Base-by-base conservation (phyloP, 2,888 invertebrate species). In the Ophonus ardosiacus region DNA sequence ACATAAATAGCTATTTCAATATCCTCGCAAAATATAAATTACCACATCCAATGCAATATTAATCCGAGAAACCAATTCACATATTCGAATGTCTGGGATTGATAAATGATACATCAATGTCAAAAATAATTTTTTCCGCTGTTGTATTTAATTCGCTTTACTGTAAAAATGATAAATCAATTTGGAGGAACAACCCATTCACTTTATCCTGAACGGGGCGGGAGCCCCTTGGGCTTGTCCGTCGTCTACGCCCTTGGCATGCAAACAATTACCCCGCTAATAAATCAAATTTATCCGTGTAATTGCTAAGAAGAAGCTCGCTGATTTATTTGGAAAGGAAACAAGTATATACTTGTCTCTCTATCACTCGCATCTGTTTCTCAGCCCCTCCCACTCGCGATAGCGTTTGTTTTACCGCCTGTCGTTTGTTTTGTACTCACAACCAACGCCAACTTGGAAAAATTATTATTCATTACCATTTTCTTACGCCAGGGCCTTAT, bases 321-420 rank as follows among this genome's bases (percentile, higher is more conserved):
- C 38, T 68, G 68, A 68, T 68, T 68, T 68, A 68, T 68, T 68
- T 68, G 24, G 68, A 68, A 68, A 68, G 38, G 68, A 68, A 68
- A 68, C 31, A 68, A 68, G 31, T 7, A 31, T 68, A 68, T 68
- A 68, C 68, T 13, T n/a, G 68, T 68, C 15, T 68, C 63, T 63
- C 68, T 68, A 68, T 68, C 68, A 31, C 68, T 68, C 68, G 68
- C 68, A 68, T 68, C 68, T 68, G 68, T 68, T 63, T 68, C 68
- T 68, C 68, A 68, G 68, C 31, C 68, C 68, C 68, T 68, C 68
- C 68, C 68, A 68, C 68, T 68, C 31, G 68, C 38, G 68, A 68
- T 68, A 68, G 68, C 68, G 68, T 68, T 68, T 68, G 68, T 68
- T 68, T 68, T 68, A 68, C 68, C 68, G 68, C 68, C 68, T 68